These are phyloP conservation scores for Drosophila triauraria DNA, from an alignment of 1,140 invertebrate species.

Conservation along the genomic window DNA sequence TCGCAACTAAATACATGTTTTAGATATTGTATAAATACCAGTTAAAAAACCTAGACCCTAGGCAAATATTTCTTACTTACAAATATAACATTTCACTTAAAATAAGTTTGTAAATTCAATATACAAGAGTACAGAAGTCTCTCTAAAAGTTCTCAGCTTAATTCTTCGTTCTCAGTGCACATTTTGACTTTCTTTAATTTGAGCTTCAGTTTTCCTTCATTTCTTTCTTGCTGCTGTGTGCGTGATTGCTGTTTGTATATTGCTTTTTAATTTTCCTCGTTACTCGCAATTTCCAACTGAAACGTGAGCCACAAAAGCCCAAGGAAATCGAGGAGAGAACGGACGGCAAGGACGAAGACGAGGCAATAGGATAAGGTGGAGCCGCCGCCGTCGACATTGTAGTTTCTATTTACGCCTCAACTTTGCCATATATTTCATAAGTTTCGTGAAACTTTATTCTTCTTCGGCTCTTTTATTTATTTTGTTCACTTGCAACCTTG, in stretches of 20 bases:
- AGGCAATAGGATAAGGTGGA: neutral
- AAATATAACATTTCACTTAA: neutral
- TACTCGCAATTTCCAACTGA: slow-evolving; percentile 66
- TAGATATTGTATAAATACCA: neutral
- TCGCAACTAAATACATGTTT: too few species aligned
- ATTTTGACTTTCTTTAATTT: slow-evolving; percentile 67
- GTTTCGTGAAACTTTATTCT: slow-evolving; percentile 45
- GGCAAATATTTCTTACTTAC: too few species aligned
- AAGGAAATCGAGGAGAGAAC: neutral
- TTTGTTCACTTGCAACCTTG: slow-evolving; percentile 35
- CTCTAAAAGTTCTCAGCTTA: neutral
- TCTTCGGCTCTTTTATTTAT: slow-evolving; percentile 9
- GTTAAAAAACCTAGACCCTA: accelerated
- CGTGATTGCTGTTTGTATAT: slow-evolving; percentile 81
- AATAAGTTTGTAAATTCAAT: neutral
- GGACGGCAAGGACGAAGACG: neutral
- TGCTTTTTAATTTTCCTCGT: slow-evolving; percentile 81
- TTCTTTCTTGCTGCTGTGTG: slow-evolving; percentile 40
- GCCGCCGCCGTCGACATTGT: slow-evolving; percentile 40
- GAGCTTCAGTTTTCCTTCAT: slow-evolving; percentile 45
- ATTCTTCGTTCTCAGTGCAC: slow-evolving; percentile 6
- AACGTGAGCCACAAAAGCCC: slow-evolving; percentile 55
- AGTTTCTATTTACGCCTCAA: slow-evolving; percentile 66
- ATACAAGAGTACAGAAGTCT: neutral
- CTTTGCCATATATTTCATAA: slow-evolving; percentile 72